Conservation (phyloP, 2,113 vertebrate genomes). For the Hippocampus guttulatus region DNA sequence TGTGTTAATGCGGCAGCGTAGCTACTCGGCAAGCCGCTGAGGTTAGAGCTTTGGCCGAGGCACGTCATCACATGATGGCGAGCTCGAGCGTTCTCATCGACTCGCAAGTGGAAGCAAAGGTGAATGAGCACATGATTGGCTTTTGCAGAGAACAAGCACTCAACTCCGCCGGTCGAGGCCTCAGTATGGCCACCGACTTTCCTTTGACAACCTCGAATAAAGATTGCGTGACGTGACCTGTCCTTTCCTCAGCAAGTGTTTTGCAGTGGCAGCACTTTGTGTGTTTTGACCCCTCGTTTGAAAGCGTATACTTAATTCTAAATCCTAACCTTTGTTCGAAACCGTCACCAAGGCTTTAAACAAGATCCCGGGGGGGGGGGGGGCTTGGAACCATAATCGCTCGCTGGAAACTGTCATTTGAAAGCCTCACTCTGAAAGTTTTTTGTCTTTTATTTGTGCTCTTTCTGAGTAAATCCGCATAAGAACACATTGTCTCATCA, state of each 20-base stretch:
- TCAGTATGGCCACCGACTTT: conserved; percentile 6
- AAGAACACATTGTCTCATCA: background rate
- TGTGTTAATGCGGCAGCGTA: background rate
- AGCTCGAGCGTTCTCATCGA: background rate
- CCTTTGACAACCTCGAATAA: conserved; percentile 9
- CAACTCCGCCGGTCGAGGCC: background rate
- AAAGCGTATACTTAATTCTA: background rate
- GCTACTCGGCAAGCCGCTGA: background rate
- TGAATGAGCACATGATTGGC: background rate
- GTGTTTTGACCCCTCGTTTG: background rate
- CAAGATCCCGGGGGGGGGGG: background rate
- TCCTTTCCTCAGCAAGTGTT: background rate
- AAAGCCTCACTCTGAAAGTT: background rate
- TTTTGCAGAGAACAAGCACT: background rate
- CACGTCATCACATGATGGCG: background rate
- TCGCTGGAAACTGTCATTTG: too few species aligned
- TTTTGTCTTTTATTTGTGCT: background rate
- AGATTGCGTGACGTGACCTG: conserved; percentile 9
- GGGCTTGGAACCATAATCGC: too few species aligned
- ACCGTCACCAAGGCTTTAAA: background rate
- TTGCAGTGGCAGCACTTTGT: background rate
- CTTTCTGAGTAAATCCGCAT: background rate
- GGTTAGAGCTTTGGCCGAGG: background rate
- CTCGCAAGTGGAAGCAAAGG: background rate
- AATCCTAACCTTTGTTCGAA: background rate